Evolutionary conservation across 2,113 vertebrate genomes (phyloP).

Genomic region (Choloepus hoffmanni): DNA sequence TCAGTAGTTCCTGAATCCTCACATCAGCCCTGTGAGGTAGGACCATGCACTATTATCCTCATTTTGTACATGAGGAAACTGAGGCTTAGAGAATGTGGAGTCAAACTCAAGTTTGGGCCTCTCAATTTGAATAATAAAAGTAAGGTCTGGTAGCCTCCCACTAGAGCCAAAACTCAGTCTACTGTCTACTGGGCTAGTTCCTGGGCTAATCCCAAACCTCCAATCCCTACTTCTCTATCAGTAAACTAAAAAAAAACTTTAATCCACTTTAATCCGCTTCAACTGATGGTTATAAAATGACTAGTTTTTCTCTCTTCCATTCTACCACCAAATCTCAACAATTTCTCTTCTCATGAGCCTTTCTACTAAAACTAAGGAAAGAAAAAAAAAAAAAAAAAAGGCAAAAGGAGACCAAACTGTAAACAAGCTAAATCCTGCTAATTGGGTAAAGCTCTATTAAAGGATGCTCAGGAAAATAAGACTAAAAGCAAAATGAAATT

Average conservation of each 20-base stretch:
- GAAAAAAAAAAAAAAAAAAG: conserved; percentile 56
- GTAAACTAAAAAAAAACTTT: background rate
- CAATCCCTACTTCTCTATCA: conserved; percentile 38
- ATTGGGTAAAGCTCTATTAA: conserved; percentile 4
- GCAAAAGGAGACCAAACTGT: background rate
- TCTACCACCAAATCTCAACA: background rate
- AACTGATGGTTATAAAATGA: background rate
- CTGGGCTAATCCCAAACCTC: background rate
- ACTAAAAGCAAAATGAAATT: conserved; percentile 58
- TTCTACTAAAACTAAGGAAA: conserved; percentile 44
- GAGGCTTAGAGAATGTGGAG: background rate
- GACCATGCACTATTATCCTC: background rate
- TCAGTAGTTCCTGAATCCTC: background rate
- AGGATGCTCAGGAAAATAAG: background rate
- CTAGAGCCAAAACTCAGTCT: background rate
- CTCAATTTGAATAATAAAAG: background rate
- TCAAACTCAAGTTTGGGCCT: background rate
- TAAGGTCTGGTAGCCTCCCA: background rate
- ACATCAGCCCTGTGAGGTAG: background rate
- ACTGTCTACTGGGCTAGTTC: background rate
- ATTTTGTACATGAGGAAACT: conserved; percentile 19
- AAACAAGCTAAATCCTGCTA: background rate
- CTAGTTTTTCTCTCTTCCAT: background rate
- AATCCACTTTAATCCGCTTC: background rate
- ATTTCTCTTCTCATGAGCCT: background rate